Percentiles rank a stretch among this genome's conserved stretches.
These are phyloP conservation scores for Caenorhabditis sp. DNA, from an alignment of 2,888 invertebrate species.

Conservation along the genomic window DNA sequence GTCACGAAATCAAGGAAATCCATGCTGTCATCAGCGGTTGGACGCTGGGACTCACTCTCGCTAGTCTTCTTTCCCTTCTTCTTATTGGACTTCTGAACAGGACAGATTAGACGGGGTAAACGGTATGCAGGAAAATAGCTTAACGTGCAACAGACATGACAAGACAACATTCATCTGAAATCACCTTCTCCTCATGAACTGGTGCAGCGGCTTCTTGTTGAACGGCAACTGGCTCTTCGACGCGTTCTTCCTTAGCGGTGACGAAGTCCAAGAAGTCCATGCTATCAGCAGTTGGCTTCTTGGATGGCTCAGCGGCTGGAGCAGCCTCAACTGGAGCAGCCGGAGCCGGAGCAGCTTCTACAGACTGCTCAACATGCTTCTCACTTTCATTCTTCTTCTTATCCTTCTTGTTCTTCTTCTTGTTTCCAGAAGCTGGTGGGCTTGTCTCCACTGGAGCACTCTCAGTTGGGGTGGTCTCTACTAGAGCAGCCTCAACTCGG, in stretches of 20 bases:
- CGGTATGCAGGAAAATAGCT: conserved; percentile 23
- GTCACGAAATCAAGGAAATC: conserved; percentile 52
- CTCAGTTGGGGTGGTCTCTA: not conserved
- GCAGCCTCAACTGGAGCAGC: conserved; percentile 22
- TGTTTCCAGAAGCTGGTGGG: conserved; percentile 29
- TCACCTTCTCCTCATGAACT: conserved; percentile 55
- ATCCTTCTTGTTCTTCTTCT: conserved; percentile 38
- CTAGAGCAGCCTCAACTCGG: conserved; percentile 8
- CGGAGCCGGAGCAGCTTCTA: conserved; percentile 13
- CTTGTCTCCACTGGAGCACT: conserved; percentile 35
- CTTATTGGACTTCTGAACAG: conserved; percentile 59
- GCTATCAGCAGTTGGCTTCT: conserved; percentile 42
- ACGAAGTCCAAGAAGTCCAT: conserved; percentile 53
- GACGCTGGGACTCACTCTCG: conserved; percentile 49
- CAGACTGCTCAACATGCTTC: not conserved
- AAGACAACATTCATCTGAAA: conserved; percentile 33
- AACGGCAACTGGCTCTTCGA: conserved; percentile 26
- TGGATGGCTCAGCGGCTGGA: conserved; percentile 9
- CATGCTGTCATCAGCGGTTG: conserved; percentile 52
- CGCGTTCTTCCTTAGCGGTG: conserved; percentile 46
- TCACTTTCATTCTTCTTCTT: not conserved
- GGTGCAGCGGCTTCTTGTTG: conserved; percentile 25
- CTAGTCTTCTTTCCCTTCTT: conserved; percentile 62
- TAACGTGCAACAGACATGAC: conserved; percentile 25
- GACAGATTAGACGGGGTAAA: conserved; percentile 36